These are phyloP conservation scores for Disparrhopalites patrizii DNA, from an alignment of 2,888 invertebrate species.

Conservation along the genomic window DNA sequence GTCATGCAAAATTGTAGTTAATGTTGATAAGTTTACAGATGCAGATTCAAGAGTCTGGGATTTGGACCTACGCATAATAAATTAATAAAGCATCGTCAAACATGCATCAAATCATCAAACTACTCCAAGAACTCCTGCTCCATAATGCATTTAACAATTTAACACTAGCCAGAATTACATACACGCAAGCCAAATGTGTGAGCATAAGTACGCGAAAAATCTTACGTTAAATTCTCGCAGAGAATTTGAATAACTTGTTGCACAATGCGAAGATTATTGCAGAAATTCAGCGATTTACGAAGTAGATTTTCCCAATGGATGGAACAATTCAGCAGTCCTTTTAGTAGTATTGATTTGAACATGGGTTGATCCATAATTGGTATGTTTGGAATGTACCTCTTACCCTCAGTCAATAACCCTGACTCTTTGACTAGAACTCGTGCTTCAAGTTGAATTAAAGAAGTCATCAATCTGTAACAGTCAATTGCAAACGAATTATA, in stretches of 20 bases:
- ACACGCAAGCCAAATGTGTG: neutral
- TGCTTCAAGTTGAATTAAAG: slow-evolving; percentile 21
- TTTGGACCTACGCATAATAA: slow-evolving; percentile 3
- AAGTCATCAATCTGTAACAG: slow-evolving; percentile 15
- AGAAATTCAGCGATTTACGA: slow-evolving; percentile 19
- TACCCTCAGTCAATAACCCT: neutral
- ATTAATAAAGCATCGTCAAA: neutral
- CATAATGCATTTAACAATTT: too few species aligned
- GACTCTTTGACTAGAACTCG: slow-evolving; percentile 18
- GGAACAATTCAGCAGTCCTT: slow-evolving; percentile 24
- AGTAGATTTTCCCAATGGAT: slow-evolving; percentile 24
- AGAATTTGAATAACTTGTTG: slow-evolving; percentile 22
- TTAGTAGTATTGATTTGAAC: slow-evolving; percentile 22
- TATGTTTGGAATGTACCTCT: slow-evolving; percentile 23
- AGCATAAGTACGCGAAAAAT: neutral
- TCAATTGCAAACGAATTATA: too few species aligned
- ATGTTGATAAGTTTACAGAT: slow-evolving; percentile 14
- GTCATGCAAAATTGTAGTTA: slow-evolving; percentile 25
- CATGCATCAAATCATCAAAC: too few species aligned
- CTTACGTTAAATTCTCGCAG: slow-evolving; percentile 28
- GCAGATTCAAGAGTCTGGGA: neutral
- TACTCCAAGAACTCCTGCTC: too few species aligned
- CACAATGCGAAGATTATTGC: slow-evolving; percentile 16
- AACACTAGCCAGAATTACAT: too few species aligned
- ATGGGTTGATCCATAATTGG: slow-evolving; percentile 25